Base-by-base conservation (phyloP, 2,797 vertebrate genomes). In the Squalus acanthias region DNA sequence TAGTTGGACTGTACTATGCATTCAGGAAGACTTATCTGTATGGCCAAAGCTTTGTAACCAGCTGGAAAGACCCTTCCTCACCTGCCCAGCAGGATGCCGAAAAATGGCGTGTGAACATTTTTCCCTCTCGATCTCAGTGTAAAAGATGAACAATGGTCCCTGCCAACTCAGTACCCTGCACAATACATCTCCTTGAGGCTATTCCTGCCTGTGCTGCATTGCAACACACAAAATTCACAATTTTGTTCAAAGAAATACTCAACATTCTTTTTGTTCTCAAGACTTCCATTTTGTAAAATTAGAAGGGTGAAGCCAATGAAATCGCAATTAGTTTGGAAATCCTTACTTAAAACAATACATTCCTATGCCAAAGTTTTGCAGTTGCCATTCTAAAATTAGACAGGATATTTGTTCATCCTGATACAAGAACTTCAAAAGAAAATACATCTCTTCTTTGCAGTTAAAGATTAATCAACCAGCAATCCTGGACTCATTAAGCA, bases 61-160 rank as follows among this genome's bases (percentile, higher is more conserved):
- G 98, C 98, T 97, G 98, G 98, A 98, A 98, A 98, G 98, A 98
- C 98, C 98, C 98, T 98, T 98, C 98, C 98, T 98, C 98, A 98
- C 97, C 96, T 98, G 98, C 98, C 98, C 99, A 99, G 99, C 98
- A 98, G 98, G 99, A 98, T 98, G 98, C 98, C 98, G 98, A 97
- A 97, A 97, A 98, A 98, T 98, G 98, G 98, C 98, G 98, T 99
- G 99, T 99, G 99, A 99, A 99, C 98, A 97, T 98, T 98, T 98
- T 98, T 98, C 98, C 97, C 98, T 98, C 98, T 98, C 98, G 97
- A 96, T 98, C 98, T 98, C 97, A 98, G 98, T 98, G 98, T 97
- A 98, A 98, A 98, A 98, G 98, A 98, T 98, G 98, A 98, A 99
- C 99, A 99, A 99, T 98, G 98, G 98, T 97, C 97, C 98, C 98